Evolutionary conservation across 2,113 vertebrate species (phyloP).

Genomic region (Melanerpes aurifrons): DNA sequence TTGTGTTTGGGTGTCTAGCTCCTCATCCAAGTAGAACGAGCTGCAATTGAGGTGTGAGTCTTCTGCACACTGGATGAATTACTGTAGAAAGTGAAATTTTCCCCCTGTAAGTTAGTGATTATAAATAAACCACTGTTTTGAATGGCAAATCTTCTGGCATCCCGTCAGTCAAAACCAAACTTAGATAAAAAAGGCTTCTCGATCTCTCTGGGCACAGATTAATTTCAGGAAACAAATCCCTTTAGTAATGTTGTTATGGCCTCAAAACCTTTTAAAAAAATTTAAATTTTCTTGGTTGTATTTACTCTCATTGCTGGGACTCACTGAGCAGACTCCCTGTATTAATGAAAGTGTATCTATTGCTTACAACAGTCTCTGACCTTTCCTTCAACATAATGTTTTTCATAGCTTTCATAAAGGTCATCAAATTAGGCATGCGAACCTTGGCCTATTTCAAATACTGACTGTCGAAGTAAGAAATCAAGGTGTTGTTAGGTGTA

Average conservation of each 20-base stretch:
- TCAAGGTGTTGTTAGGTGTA: accelerated
- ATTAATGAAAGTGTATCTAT: background rate
- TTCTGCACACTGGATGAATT: background rate
- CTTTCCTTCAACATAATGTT: background rate
- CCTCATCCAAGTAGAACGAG: background rate
- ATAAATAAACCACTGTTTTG: background rate
- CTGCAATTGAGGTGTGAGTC: background rate
- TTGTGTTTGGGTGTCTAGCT: background rate
- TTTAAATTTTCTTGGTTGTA: accelerated
- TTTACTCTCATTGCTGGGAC: background rate
- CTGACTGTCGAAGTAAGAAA: background rate
- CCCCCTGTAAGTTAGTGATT: accelerated
- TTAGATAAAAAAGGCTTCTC: background rate
- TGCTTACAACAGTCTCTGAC: background rate
- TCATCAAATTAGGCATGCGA: background rate
- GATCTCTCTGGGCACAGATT: background rate
- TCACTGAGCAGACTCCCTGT: background rate
- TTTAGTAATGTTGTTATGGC: background rate
- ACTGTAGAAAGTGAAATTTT: background rate
- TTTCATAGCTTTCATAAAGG: background rate
- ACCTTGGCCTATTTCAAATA: background rate
- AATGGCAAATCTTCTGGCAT: background rate
- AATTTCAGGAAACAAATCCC: background rate
- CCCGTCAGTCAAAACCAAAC: background rate
- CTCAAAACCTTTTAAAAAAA: background rate